These are phyloP conservation scores for Canis aureus DNA, from an alignment of 2,113 vertebrate genomes.

Conservation along the genomic window DNA sequence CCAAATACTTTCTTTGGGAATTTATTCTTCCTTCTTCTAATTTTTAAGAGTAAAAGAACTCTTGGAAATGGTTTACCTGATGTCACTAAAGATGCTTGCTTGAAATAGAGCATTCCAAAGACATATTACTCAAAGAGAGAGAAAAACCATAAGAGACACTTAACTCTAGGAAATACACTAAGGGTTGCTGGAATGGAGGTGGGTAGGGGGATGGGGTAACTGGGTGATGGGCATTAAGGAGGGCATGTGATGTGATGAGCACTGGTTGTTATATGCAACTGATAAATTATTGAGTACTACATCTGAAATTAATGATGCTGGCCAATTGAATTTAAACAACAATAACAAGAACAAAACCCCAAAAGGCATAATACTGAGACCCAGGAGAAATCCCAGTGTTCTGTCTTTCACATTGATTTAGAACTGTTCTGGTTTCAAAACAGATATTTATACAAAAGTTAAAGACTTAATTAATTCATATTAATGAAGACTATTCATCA, in stretches of 20 bases:
- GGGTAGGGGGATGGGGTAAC: too few species aligned
- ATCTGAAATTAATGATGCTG: too few species aligned
- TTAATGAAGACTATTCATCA: slow-evolving; percentile 9
- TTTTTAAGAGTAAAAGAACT: slow-evolving; percentile 30
- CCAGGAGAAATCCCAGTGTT: slow-evolving; percentile 9
- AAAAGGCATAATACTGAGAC: neutral
- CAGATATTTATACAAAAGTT: slow-evolving; percentile 35
- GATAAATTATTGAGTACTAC: too few species aligned
- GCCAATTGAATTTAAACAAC: too few species aligned
- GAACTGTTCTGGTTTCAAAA: slow-evolving; percentile 52
- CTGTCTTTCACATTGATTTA: neutral
- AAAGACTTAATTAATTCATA: slow-evolving; percentile 37
- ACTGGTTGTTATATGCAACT: too few species aligned
- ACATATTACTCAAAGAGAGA: neutral
- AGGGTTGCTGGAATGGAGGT: too few species aligned
- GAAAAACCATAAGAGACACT: too few species aligned
- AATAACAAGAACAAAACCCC: too few species aligned
- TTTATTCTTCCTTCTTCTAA: slow-evolving; percentile 9
- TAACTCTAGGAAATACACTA: too few species aligned
- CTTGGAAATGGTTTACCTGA: slow-evolving; percentile 39
- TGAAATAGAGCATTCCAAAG: slow-evolving; percentile 50
- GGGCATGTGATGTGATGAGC: too few species aligned
- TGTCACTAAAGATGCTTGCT: slow-evolving; percentile 54
- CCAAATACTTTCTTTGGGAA: slow-evolving; percentile 2
- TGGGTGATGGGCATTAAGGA: too few species aligned